phyloP scores from a whole-genome alignment of 2,888 invertebrate species.

The Copidosoma aretas region DNA sequence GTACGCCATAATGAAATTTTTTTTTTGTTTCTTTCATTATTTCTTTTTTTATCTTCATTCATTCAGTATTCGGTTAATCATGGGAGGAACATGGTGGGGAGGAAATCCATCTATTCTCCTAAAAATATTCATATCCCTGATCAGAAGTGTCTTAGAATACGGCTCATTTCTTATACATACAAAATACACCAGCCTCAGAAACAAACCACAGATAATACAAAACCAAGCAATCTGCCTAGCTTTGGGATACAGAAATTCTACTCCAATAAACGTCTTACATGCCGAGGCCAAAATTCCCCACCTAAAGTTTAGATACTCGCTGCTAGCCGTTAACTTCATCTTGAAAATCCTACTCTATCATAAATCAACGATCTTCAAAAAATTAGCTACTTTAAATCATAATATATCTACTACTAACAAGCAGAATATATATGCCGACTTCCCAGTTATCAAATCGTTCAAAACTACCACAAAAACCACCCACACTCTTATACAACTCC shows the following conservation, averaged over 20 bases:
- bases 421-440: too few species aligned
- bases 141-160: constrained; percentile 8
- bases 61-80: too few species aligned
- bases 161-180: background rate
- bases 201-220: constrained; percentile 16
- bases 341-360: constrained; percentile 2
- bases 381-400: too few species aligned
- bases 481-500: too few species aligned
- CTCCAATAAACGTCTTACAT: constrained; percentile 11
- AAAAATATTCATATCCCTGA: background rate
- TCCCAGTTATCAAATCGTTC: too few species aligned
- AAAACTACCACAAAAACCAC: too few species aligned
- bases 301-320: background rate
- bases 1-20: too few species aligned
- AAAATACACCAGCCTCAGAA: background rate
- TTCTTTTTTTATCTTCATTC: too few species aligned
- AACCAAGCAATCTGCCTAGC: constrained; percentile 11
- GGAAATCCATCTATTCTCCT: background rate
- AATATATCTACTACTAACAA: too few species aligned
- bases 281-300: background rate
- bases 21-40: too few species aligned
- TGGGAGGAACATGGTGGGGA: constrained; percentile 19
- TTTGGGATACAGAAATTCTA: constrained; percentile 4
- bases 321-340: constrained; percentile 9
- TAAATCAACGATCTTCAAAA: too few species aligned